A percentile compares a stretch with the other conserved stretches of the same genome.
These are phyloP conservation scores for Zaprionus obscuricornis DNA, from an alignment of 2,888 invertebrate genomes.

Conservation along the genomic window DNA sequence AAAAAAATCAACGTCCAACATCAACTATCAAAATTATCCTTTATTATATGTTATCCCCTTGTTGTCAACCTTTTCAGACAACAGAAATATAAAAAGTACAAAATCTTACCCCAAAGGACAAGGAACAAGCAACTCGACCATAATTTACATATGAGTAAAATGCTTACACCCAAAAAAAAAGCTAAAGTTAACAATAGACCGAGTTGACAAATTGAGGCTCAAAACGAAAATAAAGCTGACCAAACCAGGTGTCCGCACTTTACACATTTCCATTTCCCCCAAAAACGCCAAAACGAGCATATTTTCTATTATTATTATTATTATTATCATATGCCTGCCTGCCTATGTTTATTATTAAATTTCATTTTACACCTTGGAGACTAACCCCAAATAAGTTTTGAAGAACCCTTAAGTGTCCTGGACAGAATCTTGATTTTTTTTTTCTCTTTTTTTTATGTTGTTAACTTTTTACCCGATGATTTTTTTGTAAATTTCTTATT, in stretches of 20 bases:
- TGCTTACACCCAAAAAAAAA: conserved; percentile 31
- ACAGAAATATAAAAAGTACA: conserved; percentile 7
- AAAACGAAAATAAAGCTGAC: conserved; percentile 18
- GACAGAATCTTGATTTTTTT: conserved; percentile 1
- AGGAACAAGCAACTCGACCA: conserved; percentile 34
- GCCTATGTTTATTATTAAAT: conserved; percentile 3
- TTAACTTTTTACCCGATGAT: too few species aligned
- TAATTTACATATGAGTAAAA: conserved; percentile 42
- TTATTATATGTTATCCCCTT: conserved; percentile 52
- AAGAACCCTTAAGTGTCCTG: conserved; percentile 7
- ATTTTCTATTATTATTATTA: not conserved
- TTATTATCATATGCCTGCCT: conserved; percentile 4
- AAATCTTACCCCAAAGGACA: too few species aligned
- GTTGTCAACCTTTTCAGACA: conserved; percentile 4
- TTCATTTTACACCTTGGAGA: not conserved
- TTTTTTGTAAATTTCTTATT: not conserved
- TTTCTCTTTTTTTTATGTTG: too few species aligned
- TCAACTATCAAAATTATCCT: too few species aligned
- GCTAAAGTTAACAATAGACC: too few species aligned
- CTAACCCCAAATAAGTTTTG: conserved; percentile 35
- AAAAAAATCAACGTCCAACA: too few species aligned
- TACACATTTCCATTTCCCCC: conserved; percentile 11
- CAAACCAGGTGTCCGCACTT: conserved; percentile 53
- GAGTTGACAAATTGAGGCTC: conserved; percentile 4
- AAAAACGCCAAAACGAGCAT: too few species aligned